Conservation (phyloP, 2,113 vertebrate genomes). For the Prolemur simus region DNA sequence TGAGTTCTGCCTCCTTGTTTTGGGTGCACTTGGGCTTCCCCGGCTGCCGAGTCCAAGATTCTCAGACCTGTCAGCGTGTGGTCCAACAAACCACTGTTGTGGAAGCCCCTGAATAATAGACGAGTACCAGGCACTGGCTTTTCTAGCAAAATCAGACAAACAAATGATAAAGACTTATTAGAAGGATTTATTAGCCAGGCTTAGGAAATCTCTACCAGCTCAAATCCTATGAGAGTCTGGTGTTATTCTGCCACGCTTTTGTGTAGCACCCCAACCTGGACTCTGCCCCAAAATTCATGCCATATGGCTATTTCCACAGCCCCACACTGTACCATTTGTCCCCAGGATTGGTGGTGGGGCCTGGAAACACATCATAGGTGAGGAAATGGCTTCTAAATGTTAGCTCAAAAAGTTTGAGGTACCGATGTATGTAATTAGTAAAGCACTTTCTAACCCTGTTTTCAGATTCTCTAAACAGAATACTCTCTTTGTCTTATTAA, state of each 20-base stretch:
- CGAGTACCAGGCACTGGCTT: neutral
- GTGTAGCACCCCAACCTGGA: too few relatives aligned
- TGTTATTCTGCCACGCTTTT: neutral
- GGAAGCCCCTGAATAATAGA: neutral
- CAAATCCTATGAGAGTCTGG: neutral
- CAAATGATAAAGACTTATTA: neutral
- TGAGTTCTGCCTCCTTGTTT: neutral
- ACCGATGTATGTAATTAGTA: too few relatives aligned
- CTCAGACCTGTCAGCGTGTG: neutral
- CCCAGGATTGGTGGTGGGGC: accelerated
- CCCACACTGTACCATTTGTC: neutral
- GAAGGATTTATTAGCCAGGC: neutral
- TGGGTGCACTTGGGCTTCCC: neutral
- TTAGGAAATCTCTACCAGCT: neutral
- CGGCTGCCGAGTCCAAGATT: neutral
- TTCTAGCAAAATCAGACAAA: neutral
- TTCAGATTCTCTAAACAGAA: neutral
- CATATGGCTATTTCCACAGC: too few relatives aligned
- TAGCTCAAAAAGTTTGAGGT: neutral
- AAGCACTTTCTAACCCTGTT: neutral
- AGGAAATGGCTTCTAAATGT: neutral
- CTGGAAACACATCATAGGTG: neutral
- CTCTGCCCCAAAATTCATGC: neutral
- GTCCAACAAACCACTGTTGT: too few relatives aligned
- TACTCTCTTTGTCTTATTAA: neutral